Base-by-base conservation (phyloP, 37 sponge, comb jelly and placozoan genomes). In the Cladorhizidae sp. region DNA sequence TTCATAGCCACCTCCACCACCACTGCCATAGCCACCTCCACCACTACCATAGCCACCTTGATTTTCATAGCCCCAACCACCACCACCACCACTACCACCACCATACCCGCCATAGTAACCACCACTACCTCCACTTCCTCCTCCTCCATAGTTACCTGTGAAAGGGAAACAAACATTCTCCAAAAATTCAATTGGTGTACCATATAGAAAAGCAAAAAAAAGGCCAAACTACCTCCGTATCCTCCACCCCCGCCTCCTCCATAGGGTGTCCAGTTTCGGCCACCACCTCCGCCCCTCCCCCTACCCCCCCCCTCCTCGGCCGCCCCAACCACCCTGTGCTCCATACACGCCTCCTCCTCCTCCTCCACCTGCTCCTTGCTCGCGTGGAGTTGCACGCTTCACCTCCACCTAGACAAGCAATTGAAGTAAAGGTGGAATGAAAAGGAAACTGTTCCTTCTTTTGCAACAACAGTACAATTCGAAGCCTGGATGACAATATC, bases 311-410 rank as follows among this genome's bases (percentile, higher is more conserved):
- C 64, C n/a, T 22, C 76, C 58, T 29, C 32, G 22, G 25, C 64
- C 57, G 28, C 83, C 79, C 51, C 83, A 26, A 15, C 79, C 83
- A 22, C 80, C 45, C 32, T 74, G n/a, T n/a, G n/a, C n/a, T n/a
- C n/a, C n/a, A n/a, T n/a, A n/a, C n/a, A n/a, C 67, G 7, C 63
- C 21, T 3, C 59, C 64, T 15, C 67, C 43, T 23, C 85, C 64
- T 25, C 77, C 75, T 3, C 45, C 51, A 9, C 81, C 78, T 0
- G 22, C 54, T 35, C 31, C 39, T 42, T 87, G 73, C 40, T 88
- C 93, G n/a, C 90, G 59, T 0, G 94, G 90, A 0, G 87, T 86
- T 1, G 90, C 94, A 64, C 78, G 67, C 64, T 93, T 93, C 67
- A 89, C 90, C 43, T 93, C 90, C 35, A 91, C 88, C 81, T 87